Evolutionary conservation across 2,113 vertebrate genomes (phyloP).

Genomic region (Polyodon spathula): DNA sequence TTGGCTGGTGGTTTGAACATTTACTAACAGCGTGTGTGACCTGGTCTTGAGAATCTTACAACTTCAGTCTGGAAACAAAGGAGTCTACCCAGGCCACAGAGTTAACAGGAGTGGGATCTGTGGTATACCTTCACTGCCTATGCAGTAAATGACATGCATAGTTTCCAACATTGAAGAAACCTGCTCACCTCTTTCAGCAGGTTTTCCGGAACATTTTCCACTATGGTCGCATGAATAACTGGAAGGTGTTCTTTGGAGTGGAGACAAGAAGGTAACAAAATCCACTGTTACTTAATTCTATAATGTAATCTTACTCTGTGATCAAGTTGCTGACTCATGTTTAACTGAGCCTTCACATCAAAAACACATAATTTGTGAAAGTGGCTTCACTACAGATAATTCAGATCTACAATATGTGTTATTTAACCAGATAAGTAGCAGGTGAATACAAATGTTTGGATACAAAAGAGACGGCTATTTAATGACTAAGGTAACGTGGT

Average conservation of each 20-base stretch:
- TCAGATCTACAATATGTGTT: too few relatives aligned
- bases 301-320: neutral
- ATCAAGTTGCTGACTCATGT: neutral
- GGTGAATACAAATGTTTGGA: neutral
- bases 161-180: neutral
- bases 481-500: too few relatives aligned
- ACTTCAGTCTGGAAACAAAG: too few relatives aligned
- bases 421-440: too few relatives aligned
- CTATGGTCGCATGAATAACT: constrained; percentile 80
- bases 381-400: too few relatives aligned
- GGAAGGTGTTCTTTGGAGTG: constrained; percentile 90
- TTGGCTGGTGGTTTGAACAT: neutral
- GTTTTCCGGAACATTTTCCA: constrained; percentile 84
- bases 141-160: neutral
- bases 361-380: too few relatives aligned
- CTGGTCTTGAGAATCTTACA: neutral
- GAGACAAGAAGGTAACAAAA: constrained; percentile 73
- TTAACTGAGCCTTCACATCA: neutral
- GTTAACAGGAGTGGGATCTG: too few relatives aligned
- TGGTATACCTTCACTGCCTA: neutral
- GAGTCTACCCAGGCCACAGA: too few relatives aligned
- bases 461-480: too few relatives aligned
- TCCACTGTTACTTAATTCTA: neutral
- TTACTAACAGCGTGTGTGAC: neutral
- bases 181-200: constrained; percentile 41